Percentiles rank a stretch among this genome's conserved stretches.
Evolutionary conservation across 2,888 invertebrate genomes (phyloP).

Genomic region (Eretmocerus hayati): DNA sequence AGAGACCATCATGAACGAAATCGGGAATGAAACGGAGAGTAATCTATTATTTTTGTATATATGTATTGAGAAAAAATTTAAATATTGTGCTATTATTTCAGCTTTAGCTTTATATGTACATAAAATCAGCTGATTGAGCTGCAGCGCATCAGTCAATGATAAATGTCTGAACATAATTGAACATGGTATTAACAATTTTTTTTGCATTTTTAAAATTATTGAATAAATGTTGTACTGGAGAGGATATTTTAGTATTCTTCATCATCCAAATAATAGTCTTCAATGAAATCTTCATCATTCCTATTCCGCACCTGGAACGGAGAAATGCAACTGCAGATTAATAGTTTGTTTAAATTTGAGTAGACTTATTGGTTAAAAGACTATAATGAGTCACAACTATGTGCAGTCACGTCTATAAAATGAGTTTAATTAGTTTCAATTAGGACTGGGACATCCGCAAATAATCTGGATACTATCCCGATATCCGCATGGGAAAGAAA

Average conservation of each 20-base stretch:
- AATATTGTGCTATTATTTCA: slow-evolving; percentile 23
- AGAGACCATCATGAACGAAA: slow-evolving; percentile 23
- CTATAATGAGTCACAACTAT: no score
- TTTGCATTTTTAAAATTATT: slow-evolving; percentile 13
- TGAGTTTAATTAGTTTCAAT: no score
- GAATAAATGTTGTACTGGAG: slow-evolving; percentile 14
- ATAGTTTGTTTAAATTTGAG: no score
- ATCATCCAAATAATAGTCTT: slow-evolving; percentile 29
- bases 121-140: slow-evolving; percentile 15
- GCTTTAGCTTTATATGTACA: slow-evolving; percentile 22
- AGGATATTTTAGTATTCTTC: slow-evolving; percentile 27
- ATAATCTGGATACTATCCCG: no score
- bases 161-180: slow-evolving; percentile 17
- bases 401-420: no score
- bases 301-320: slow-evolving; percentile 37
- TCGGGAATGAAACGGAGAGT: slow-evolving; percentile 16
- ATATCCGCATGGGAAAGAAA: no score
- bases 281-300: slow-evolving; percentile 29
- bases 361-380: no score
- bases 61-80: slow-evolving; percentile 17
- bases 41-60: slow-evolving; percentile 18
- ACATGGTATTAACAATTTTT: slow-evolving; percentile 7
- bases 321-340: no score
- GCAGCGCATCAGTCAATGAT: slow-evolving; percentile 16
- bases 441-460: no score